A percentile compares a stretch with the other conserved stretches of the same genome.
Conservation (phyloP, 1,140 invertebrate genomes). For the Proales similis region DNA sequence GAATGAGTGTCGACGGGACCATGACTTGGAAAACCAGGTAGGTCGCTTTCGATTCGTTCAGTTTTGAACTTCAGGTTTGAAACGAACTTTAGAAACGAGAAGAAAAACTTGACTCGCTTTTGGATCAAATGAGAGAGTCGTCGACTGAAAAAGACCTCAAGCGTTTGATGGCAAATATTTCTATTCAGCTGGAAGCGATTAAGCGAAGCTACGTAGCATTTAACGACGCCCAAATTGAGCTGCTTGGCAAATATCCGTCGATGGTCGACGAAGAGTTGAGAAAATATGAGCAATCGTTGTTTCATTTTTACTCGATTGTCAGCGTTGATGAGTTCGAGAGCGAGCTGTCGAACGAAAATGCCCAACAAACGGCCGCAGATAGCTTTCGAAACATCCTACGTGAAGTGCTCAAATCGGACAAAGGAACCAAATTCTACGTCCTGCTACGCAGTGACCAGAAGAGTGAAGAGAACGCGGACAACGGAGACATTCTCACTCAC, state of each 20-base stretch:
- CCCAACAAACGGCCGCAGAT: neutral
- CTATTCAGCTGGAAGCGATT: conserved; percentile 47
- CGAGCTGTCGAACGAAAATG: neutral
- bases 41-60: neutral
- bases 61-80: neutral
- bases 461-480: conserved; percentile 38
- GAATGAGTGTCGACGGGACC: conserved; percentile 45
- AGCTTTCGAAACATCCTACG: conserved; percentile 40
- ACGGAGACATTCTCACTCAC: conserved; percentile 23
- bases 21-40: conserved; percentile 51
- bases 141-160: conserved; percentile 45
- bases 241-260: conserved; percentile 48
- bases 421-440: conserved; percentile 49
- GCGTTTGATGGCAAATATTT: conserved; percentile 43
- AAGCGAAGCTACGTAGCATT: conserved; percentile 44
- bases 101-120: conserved; percentile 49
- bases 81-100: conserved; percentile 45
- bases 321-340: conserved; percentile 26
- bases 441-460: conserved; percentile 45
- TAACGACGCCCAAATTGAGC: conserved; percentile 35
- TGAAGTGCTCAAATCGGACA: conserved; percentile 45
- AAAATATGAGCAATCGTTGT: conserved; percentile 46
- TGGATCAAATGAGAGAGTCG: conserved; percentile 53
- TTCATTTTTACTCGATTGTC: conserved; percentile 46
- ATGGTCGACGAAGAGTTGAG: conserved; percentile 47